Percentiles rank a stretch among this genome's conserved stretches.
phyloP scores from a whole-genome alignment of 2,113 vertebrate species.

The Gopherus evgoodei region DNA sequence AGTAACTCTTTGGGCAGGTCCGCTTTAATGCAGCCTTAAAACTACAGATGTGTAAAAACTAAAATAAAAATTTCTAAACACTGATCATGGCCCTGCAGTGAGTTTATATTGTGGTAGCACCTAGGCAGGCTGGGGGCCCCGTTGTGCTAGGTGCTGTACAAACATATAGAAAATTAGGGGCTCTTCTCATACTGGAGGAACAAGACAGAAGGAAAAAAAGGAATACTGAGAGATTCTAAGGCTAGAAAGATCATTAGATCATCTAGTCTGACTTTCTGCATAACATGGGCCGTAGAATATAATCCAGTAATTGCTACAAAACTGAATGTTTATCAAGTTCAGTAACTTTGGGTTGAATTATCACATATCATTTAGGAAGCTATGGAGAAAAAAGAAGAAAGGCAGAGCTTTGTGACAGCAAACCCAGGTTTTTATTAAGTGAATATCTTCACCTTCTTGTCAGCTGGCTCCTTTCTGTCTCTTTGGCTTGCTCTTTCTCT shows the following conservation, averaged over 20 bases:
- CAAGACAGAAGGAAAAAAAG: background rate
- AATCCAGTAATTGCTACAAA: background rate
- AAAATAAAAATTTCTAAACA: background rate
- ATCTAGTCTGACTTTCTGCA: background rate
- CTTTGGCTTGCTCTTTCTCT: background rate
- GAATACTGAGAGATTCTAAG: background rate
- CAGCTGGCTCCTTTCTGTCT: background rate
- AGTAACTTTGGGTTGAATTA: background rate
- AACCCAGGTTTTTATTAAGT: background rate
- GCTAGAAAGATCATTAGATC: background rate
- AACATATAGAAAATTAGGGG: background rate
- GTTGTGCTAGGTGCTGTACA: background rate
- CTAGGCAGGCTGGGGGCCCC: background rate
- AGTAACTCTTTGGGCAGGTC: background rate
- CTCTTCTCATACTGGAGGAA: background rate
- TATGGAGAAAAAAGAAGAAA: background rate
- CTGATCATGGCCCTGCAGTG: background rate
- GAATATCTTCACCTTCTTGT: background rate
- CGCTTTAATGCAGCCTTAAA: background rate
- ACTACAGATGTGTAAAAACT: background rate
- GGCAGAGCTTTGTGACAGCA: background rate
- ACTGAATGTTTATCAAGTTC: background rate
- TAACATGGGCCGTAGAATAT: background rate
- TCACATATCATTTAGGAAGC: accelerated
- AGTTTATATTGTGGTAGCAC: background rate